Base-by-base conservation (phyloP, 2,797 vertebrate genomes). In the Sebastes trivittatus region DNA sequence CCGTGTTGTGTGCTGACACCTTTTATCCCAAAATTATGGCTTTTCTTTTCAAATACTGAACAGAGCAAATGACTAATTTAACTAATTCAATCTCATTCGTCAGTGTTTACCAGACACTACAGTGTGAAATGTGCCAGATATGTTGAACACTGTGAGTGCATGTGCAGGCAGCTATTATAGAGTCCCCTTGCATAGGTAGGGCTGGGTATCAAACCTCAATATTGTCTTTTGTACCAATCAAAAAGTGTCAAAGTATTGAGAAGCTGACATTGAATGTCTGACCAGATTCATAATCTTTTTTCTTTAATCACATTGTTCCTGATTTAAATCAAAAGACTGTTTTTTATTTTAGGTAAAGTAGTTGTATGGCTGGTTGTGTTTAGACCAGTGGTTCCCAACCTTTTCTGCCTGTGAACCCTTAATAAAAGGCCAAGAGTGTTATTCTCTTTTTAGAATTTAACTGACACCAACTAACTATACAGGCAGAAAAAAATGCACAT, bases 1-100 rank as follows among this genome's bases (percentile, higher is more conserved):
- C 25, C 29, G 7, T 23, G 29, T n/a, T 49, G 59, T 70, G 68
- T 70, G 77, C 61, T 2, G 72, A 78, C 77, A 63, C 52, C 10
- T 4, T 65, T 73, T 5, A 32, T 25, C 34, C 60, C 23, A 11
- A 46, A 66, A 23, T 9, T 80, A 87, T 81, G 82, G 77, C 74
- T 82, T 82, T 74, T 36, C n/a, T 62, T 49, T 52, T 78, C 27
- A 72, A 30, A 75, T 66, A 60, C 46, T 7, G 11, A 81, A 72
- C 68, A 56, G n/a, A 80, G 36, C 49, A 68, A 74, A 71, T 27
- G 25, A 62, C 55, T 64, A 59, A 36, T 72, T 78, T n/a, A 7
- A 64, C 55, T 66, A 30, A 66, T 62, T 71, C 3, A 62, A 11
- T 67, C n/a, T 70, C 18, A 46, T n/a, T 25, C 11, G 2, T 59